Evolutionary conservation across 2,113 vertebrate species (phyloP).

Genomic region (Cranoglanis bouderius): DNA sequence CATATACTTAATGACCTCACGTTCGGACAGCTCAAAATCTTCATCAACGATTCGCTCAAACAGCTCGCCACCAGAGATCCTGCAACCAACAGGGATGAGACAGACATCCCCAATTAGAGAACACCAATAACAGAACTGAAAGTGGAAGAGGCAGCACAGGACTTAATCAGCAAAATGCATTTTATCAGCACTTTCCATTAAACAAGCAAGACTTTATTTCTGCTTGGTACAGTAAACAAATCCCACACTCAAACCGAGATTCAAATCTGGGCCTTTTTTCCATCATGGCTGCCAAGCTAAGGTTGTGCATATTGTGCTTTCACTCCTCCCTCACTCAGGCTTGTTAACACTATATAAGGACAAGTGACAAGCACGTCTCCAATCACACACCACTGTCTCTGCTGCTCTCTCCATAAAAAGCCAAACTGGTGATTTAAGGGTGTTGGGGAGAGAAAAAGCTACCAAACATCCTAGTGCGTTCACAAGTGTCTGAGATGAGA

Average conservation of each 20-base stretch:
- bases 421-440: conserved; percentile 47
- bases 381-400: conserved; percentile 38
- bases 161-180: conserved; percentile 4
- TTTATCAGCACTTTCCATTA: conserved; percentile 46
- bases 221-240: conserved; percentile 48
- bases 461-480: conserved; percentile 9
- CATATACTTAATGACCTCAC: conserved; percentile 98
- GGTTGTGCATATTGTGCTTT: not conserved
- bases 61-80: conserved; percentile 94
- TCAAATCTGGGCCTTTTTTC: conserved; percentile 54
- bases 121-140: not conserved
- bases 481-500: not conserved
- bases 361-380: conserved; percentile 48
- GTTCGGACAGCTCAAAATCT: conserved; percentile 95
- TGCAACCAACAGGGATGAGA: conserved; percentile 52
- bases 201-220: conserved; percentile 42
- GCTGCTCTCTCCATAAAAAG: conserved; percentile 52
- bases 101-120: not conserved
- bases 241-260: conserved; percentile 40
- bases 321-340: conserved; percentile 37
- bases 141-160: not conserved
- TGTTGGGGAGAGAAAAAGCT: conserved; percentile 31
- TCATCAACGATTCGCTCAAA: conserved; percentile 98
- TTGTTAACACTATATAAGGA: conserved; percentile 57
- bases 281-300: conserved; percentile 57